A percentile compares a stretch with the other conserved stretches of the same genome.
phyloP scores from a whole-genome alignment of 2,113 vertebrate genomes.

The Plotosus lineatus region DNA sequence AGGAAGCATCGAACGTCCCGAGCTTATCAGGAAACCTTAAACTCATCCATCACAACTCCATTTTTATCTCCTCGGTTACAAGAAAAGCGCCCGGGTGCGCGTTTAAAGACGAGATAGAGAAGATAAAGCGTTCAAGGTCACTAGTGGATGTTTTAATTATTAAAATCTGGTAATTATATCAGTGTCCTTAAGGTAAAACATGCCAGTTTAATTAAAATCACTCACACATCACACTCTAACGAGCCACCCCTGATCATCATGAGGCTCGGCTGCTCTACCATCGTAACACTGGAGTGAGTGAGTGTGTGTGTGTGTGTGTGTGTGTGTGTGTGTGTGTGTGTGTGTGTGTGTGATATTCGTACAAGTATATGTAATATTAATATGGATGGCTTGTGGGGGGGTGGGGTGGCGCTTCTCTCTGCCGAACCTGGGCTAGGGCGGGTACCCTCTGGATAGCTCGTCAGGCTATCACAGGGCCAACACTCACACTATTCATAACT shows the following conservation, averaged over 20 bases:
- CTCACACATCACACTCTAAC: slow-evolving; percentile 39
- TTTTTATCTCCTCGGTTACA: neutral
- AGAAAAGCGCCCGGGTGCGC: neutral
- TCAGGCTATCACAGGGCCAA: too few species aligned
- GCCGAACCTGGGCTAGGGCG: too few species aligned
- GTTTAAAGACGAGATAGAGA: neutral
- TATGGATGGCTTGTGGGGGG: too few species aligned
- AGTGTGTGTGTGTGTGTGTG: neutral
- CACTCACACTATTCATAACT: too few species aligned
- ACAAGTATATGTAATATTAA: too few species aligned
- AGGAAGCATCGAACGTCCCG: slow-evolving; percentile 4
- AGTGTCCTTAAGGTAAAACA: slow-evolving; percentile 43
- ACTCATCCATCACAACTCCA: neutral
- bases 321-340: neutral
- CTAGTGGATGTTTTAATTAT: slow-evolving; percentile 49
- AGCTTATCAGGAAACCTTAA: slow-evolving; percentile 2
- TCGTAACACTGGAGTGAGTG: neutral
- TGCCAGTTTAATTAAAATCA: slow-evolving; percentile 55
- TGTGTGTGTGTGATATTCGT: neutral
- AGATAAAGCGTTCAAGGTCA: slow-evolving; percentile 6
- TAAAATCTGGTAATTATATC: slow-evolving; percentile 56
- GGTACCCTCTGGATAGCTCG: too few species aligned
- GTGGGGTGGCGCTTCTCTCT: too few species aligned
- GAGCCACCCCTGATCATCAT: slow-evolving; percentile 15
- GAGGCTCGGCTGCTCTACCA: neutral